These are phyloP conservation scores for Hycleus cichorii DNA, from an alignment of 1,140 invertebrate species.

Conservation along the genomic window DNA sequence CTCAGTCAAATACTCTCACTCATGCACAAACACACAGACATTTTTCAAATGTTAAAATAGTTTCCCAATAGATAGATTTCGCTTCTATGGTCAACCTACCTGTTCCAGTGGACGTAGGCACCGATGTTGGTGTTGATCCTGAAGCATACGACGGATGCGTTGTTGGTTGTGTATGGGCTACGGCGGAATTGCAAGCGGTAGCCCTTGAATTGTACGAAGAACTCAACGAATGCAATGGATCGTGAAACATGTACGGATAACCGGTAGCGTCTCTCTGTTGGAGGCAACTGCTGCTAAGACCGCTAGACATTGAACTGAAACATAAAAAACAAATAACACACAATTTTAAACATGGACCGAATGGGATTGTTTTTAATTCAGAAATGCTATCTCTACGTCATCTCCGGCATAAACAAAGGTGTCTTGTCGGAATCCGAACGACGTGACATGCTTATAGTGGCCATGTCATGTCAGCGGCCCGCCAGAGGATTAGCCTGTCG, in stretches of 20 bases:
- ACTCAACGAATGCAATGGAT: slow-evolving; percentile 73
- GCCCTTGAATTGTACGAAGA: slow-evolving; percentile 57
- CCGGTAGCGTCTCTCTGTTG: slow-evolving; percentile 71
- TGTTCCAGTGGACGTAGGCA: slow-evolving; percentile 38
- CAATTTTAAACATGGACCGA: neutral
- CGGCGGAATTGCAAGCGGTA: slow-evolving; percentile 57
- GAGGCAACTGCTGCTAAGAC: slow-evolving; percentile 76
- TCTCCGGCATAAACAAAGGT: slow-evolving; percentile 22
- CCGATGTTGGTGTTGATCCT: slow-evolving; percentile 49
- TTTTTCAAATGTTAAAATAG: slow-evolving; percentile 42
- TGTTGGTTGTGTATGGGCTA: slow-evolving; percentile 54
- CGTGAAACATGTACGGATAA: slow-evolving; percentile 93
- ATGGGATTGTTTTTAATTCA: too few relatives aligned
- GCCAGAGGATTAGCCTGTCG: slow-evolving; percentile 21
- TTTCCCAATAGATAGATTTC: slow-evolving; percentile 43
- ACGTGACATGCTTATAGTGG: slow-evolving; percentile 28
- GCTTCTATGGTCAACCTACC: slow-evolving; percentile 26
- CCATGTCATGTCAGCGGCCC: slow-evolving; percentile 31
- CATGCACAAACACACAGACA: slow-evolving; percentile 33
- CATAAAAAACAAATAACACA: slow-evolving; percentile 17
- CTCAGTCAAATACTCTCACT: slow-evolving; percentile 36
- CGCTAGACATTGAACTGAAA: slow-evolving; percentile 71
- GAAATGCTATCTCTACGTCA: neutral
- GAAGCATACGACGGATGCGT: slow-evolving; percentile 46
- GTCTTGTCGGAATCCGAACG: slow-evolving; percentile 24